Evolutionary conservation across 2,797 vertebrate genomes (phyloP), one percentile per base, ranked within the genome.

Genomic region (Rallus crepitans): DNA sequence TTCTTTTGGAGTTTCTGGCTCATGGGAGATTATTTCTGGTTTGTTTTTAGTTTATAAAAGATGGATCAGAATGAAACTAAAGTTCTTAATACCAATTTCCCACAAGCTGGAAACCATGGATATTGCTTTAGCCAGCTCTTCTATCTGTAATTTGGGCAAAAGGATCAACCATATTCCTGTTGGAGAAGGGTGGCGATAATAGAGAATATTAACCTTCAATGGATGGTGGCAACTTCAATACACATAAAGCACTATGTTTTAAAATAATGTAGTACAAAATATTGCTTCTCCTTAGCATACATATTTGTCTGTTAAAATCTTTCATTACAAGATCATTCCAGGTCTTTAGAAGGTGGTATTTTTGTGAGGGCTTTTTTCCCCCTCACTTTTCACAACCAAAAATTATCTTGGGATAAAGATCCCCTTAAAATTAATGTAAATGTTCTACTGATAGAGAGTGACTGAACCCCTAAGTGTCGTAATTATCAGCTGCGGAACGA

Each of bases 21-120:
- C 57, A n/a, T 57, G 61, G 57, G 12, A 88, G 35, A 86, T 75
- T 71, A 45, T 70, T 92, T 88, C 76, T 92, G 60, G 30, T 87
- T 73, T 92, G 45, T 84, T 91, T 78, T 53, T 39, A 85, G 33
- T 60, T 93, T 92, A 82, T 53, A 68, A 47, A 60, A 92, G n/a
- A 80, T 77, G 69, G 95, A 84, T 83, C 81, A 92, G 82, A 96
- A 94, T 37, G 53, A 94, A 83, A 78, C 39, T 7, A 75, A 88
- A 83, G 61, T 87, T 85, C 14, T 0, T 42, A 88, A 76, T 30
- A 83, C 24, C 14, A 31, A 86, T 86, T 93, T 86, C 50, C 59
- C 66, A 76, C 69, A 69, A 86, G 86, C 40, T 88, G 53, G 40
- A 91, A 94, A 86, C 9, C 25, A 53, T 42, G 40, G 59, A 40